Evolutionary conservation across 2,797 vertebrate species (phyloP), one percentile per base, ranked within the genome.

Genomic region (Liparis tanakae): DNA sequence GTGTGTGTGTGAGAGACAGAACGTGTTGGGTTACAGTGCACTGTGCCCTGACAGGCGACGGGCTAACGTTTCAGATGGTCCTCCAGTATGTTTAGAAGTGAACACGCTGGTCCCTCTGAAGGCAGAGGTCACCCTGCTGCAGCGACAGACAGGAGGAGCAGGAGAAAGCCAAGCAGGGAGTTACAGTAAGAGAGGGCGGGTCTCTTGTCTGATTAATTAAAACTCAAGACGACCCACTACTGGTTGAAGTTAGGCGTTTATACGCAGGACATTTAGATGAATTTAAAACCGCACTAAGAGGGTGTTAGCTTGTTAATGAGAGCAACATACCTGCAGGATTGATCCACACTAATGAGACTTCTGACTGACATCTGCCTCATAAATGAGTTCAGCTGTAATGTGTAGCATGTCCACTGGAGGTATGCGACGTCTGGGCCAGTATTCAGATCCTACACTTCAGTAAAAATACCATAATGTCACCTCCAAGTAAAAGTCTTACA

Each of bases 81-180:
- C 70, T 77, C 78, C 72, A 71, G 85, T 77, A 86, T 88, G 90
- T 87, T 86, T 81, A 75, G 88, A 87, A 87, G 68, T 62, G 79
- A 71, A 88, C 81, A 82, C 67, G 70, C 74, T 22, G 74, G 55
- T 57, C 85, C 75, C 74, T 79, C 84, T 84, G 74, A 10, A 79
- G 62, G 84, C 88, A 86, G 88, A 90, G 92, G 89, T 91, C 88
- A 92, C 82, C 72, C 69, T 73, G 78, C 70, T 80, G 72, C 73
- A 78, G 25, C 70, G 46, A 84, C 63, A 73, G 25, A 71, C 69
- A 74, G 60, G 48, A 70, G 65, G 65, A 72, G 63, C 33, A 74
- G 77, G 25, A 30, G 25, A 4, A 4, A 30, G 62, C 62, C 69
- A 62, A 77, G 72, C 76, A 70, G 60, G 4, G 10, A 60, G 30